A percentile compares a stretch with the other conserved stretches of the same genome.
phyloP scores from a whole-genome alignment of 2,113 vertebrate genomes.

The Trichechus manatus region DNA sequence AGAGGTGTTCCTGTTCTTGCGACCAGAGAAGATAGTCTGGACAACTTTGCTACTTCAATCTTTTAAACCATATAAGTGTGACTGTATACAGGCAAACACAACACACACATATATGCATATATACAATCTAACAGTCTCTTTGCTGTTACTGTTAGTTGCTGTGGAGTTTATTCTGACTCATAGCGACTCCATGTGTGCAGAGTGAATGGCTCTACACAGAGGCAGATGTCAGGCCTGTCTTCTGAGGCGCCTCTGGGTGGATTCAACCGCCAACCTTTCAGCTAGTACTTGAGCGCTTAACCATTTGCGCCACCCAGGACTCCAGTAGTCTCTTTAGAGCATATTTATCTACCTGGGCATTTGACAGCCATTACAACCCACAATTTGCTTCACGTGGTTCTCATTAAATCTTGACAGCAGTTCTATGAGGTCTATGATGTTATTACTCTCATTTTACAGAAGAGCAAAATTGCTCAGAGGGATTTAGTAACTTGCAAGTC shows the following conservation, averaged over 20 bases:
- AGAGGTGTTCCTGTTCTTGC: conserved; percentile 51
- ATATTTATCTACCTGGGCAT: background rate
- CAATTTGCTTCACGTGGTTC: background rate
- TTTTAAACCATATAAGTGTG: background rate
- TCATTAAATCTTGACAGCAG: background rate
- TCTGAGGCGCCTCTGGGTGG: background rate
- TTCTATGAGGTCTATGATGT: background rate
- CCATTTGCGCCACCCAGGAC: background rate
- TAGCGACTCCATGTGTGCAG: background rate
- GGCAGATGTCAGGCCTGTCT: background rate
- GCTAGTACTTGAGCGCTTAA: background rate
- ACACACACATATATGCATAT: background rate
- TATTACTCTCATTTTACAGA: background rate
- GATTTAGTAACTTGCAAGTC: background rate
- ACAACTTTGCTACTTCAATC: background rate
- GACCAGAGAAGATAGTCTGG: conserved; percentile 9
- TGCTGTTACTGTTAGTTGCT: background rate
- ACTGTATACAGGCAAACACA: background rate
- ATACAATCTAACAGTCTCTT: background rate
- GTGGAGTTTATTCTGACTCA: background rate
- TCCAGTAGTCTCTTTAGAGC: background rate
- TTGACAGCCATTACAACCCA: background rate
- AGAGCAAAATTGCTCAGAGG: background rate
- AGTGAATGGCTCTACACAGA: background rate
- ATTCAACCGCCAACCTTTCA: background rate